Evolutionary conservation across 1,140 invertebrate species (phyloP).

Genomic region (Rhyacophila brunnea): DNA sequence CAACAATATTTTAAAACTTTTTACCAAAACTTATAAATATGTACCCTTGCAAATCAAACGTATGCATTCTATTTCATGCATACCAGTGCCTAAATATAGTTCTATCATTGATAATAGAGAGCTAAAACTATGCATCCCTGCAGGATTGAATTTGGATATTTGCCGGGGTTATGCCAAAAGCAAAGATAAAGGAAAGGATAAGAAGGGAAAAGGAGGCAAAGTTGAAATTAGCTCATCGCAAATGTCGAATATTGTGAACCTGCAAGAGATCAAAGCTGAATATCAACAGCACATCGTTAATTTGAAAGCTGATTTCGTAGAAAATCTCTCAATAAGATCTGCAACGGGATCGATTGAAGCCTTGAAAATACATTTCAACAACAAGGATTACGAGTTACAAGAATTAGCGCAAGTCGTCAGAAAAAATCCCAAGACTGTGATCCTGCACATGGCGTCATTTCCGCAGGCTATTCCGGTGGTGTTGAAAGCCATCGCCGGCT

Average conservation of each 20-base stretch:
- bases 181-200: slow-evolving; percentile 61
- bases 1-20: too few relatives aligned
- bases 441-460: slow-evolving; percentile 79
- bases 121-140: not conserved
- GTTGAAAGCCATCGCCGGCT: slow-evolving; percentile 70
- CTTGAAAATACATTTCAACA: slow-evolving; percentile 72
- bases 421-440: slow-evolving; percentile 83
- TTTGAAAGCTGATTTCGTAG: slow-evolving; percentile 76
- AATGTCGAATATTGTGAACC: slow-evolving; percentile 68
- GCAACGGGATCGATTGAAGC: slow-evolving; percentile 75
- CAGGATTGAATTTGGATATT: not conserved
- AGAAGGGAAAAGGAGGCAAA: slow-evolving; percentile 63
- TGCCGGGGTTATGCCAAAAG: slow-evolving; percentile 43
- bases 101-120: too few relatives aligned
- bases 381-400: slow-evolving; percentile 79
- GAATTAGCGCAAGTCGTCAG: slow-evolving; percentile 85
- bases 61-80: too few relatives aligned
- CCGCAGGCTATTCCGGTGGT: slow-evolving; percentile 81
- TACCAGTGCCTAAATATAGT: too few relatives aligned
- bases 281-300: slow-evolving; percentile 65
- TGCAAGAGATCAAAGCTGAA: slow-evolving; percentile 65
- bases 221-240: slow-evolving; percentile 68
- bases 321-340: slow-evolving; percentile 73
- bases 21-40: too few relatives aligned
- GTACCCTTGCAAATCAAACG: too few relatives aligned